Base-by-base conservation (phyloP, 2,797 vertebrate species). In the Squalus acanthias region DNA sequence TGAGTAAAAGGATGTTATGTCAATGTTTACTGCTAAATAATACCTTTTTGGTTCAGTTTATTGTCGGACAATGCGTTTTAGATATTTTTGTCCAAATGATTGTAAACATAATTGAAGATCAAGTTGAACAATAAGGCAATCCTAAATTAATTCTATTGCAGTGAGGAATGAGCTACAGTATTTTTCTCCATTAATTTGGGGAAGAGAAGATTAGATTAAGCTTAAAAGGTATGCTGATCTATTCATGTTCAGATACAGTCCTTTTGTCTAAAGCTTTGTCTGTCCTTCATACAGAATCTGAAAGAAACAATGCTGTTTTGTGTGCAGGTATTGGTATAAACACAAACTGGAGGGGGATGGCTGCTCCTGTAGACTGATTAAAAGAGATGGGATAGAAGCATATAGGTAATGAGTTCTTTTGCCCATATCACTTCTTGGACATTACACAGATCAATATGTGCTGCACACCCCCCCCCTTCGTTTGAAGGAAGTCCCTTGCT, bases 171-270 rank as follows among this genome's bases (percentile, higher is more conserved):
- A 53, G 17, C 3, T n/a, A n/a, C 60, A 0, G 5, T 70, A 95
- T 72, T 95, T 93, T 95, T 72, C 67, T 95, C n/a, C 72, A 26
- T 95, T 95, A 33, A 33, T 65, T 13, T 94, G 20, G n/a, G 39
- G 92, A 26, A 26, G 33, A 0, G 9, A 95, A 72, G 24, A 70
- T 1, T 65, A 46, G 9, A 70, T 5, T 93, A 33, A 67, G 29
- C 60, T 95, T 22, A 24, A 72, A 46, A 53, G 39, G 22, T 24
- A 5, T 5, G 22, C 67, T 69, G 22, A 53, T 95, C 3, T 53
- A 50, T 72, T 33, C 33, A 33, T n/a, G 33, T 33, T 67, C 60
- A n/a, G 50, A 63, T 72, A 3, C 67, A 70, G 9, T 72, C 12
- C 39, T 33, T 29, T 33, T 91, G 88, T 72, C 93, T 50, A 53